Percentiles rank a stretch among this genome's conserved stretches.
Conservation (phyloP, 2,797 vertebrate species). For the Tenualosa thibaudeaui region DNA sequence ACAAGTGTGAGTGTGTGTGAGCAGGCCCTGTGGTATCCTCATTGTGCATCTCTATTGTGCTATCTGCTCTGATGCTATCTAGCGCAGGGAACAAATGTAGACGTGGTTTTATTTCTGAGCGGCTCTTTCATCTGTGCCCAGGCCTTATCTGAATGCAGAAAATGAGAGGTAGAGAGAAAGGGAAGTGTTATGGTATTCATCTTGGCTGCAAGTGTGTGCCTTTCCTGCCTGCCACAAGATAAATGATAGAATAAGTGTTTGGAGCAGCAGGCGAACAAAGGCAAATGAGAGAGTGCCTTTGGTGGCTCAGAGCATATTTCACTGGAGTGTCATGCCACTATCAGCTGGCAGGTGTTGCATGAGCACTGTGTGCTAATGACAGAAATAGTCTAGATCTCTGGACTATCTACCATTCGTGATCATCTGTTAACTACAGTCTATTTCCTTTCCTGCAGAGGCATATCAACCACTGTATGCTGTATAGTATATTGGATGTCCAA, state of each 20-base stretch:
- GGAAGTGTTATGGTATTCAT: slow-evolving; percentile 69
- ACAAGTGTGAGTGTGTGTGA: neutral
- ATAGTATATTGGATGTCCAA: neutral
- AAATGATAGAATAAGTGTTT: slow-evolving; percentile 50
- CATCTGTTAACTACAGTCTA: neutral
- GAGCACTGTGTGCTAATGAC: neutral
- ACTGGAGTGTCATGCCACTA: neutral
- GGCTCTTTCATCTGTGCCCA: slow-evolving; percentile 67
- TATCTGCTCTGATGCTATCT: slow-evolving; percentile 65
- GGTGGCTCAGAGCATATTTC: neutral
- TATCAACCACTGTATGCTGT: neutral
- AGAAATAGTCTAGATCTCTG: neutral
- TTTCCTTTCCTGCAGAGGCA: neutral
- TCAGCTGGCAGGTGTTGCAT: neutral
- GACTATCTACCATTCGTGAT: neutral
- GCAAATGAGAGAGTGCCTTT: slow-evolving; percentile 29
- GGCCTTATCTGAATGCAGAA: slow-evolving; percentile 64
- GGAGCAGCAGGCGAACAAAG: slow-evolving; percentile 43
- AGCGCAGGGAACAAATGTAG: slow-evolving; percentile 62
- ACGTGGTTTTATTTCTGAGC: slow-evolving; percentile 66
- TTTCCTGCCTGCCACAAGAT: neutral
- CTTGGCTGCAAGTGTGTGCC: slow-evolving; percentile 44
- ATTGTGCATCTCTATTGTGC: slow-evolving; percentile 60
- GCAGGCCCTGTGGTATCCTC: slow-evolving; percentile 43
- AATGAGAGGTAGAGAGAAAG: slow-evolving; percentile 37